Conservation (phyloP, 2,113 vertebrate genomes). For the Lepisosteus osseus region DNA sequence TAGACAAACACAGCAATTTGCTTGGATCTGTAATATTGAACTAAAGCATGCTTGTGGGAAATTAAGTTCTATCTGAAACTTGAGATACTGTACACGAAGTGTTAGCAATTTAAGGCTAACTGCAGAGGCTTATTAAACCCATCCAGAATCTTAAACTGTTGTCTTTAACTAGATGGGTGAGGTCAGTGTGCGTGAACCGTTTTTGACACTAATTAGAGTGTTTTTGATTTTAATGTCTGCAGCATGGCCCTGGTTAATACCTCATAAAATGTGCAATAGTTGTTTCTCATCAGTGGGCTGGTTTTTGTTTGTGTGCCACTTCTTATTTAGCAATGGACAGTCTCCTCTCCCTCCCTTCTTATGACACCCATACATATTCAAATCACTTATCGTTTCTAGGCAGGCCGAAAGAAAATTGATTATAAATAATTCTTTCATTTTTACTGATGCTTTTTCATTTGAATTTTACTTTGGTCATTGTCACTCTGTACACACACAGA, state of each 20-base stretch:
- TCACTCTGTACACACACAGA: background rate
- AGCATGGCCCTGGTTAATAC: too few species aligned
- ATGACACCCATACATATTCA: background rate
- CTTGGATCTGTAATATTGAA: background rate
- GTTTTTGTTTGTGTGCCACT: too few species aligned
- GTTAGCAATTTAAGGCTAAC: background rate
- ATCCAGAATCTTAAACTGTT: too few species aligned
- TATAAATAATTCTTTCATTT: background rate
- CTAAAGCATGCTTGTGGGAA: constrained; percentile 21
- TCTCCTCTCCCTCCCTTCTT: too few species aligned
- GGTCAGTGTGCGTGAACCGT: too few species aligned
- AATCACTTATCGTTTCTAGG: background rate
- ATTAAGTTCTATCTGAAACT: constrained; percentile 5
- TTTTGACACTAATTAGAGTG: too few species aligned
- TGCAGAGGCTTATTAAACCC: constrained; percentile 4
- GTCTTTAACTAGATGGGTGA: too few species aligned
- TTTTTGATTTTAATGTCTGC: too few species aligned
- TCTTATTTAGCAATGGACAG: too few species aligned
- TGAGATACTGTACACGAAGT: too few species aligned
- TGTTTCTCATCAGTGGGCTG: too few species aligned
- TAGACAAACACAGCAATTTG: background rate
- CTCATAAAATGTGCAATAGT: too few species aligned
- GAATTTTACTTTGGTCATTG: background rate
- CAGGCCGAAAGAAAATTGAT: background rate
- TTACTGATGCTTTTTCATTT: background rate